phyloP scores from a whole-genome alignment of 2,888 invertebrate species.

The Anticlea derivata region DNA sequence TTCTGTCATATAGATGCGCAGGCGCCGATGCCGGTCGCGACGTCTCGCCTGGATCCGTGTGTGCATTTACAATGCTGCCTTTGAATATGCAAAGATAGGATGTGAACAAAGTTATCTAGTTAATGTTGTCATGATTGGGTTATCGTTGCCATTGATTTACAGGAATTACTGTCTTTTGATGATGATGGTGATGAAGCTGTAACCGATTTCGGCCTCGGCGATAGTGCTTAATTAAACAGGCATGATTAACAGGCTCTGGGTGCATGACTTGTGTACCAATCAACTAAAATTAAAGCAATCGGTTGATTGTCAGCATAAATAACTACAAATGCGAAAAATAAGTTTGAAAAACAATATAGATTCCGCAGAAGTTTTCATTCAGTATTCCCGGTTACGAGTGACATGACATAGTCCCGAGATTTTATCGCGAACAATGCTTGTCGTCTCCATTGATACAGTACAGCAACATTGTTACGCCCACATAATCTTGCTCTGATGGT shows the following conservation, averaged over 20 bases:
- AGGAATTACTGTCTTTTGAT: too few relatives aligned
- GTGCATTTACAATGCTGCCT: constrained; percentile 35
- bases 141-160: too few relatives aligned
- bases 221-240: too few relatives aligned
- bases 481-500: constrained; percentile 40
- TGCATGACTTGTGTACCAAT: too few relatives aligned
- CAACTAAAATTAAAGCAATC: not conserved
- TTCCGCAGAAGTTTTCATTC: constrained; percentile 10
- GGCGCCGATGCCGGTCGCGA: constrained; percentile 43
- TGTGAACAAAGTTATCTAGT: constrained; percentile 23
- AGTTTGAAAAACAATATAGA: too few relatives aligned
- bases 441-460: constrained; percentile 45
- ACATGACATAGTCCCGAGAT: constrained; percentile 23
- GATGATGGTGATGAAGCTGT: too few relatives aligned
- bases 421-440: constrained; percentile 46
- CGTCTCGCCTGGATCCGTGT: constrained; percentile 44
- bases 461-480: constrained; percentile 56
- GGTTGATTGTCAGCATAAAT: too few relatives aligned
- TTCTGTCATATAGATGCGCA: constrained; percentile 49
- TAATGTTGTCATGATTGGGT: not conserved
- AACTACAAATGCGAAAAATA: too few relatives aligned
- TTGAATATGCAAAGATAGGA: constrained; percentile 24
- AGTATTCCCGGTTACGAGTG: constrained; percentile 28
- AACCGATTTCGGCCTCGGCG: too few relatives aligned
- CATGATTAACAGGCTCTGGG: too few relatives aligned